These are phyloP conservation scores for Drosophila suboccidentalis DNA, from an alignment of 2,888 invertebrate species.

Conservation along the genomic window DNA sequence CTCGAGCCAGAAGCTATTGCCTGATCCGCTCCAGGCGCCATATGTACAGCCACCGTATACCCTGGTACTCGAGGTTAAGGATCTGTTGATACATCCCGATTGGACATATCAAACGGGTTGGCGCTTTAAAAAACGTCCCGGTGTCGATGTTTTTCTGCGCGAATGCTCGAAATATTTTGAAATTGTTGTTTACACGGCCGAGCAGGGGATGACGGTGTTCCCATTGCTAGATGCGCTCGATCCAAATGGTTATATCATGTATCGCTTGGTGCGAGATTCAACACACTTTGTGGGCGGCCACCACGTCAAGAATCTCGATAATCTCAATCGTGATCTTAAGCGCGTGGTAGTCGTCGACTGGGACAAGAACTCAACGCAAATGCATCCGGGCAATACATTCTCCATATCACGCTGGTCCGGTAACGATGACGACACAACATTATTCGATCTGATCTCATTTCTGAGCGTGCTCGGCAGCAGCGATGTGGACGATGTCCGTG, in stretches of 20 bases:
- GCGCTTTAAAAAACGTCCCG: constrained; percentile 99
- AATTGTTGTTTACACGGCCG: constrained; percentile 98
- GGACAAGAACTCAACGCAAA: constrained; percentile 93
- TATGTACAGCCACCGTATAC: constrained; percentile 98
- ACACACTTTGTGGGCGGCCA: constrained; percentile 97
- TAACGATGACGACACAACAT: constrained; percentile 94
- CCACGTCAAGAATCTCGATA: constrained; percentile 96
- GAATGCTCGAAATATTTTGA: constrained; percentile 96
- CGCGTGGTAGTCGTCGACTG: constrained; percentile 98
- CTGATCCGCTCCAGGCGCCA: constrained; percentile 95
- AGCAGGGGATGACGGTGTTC: constrained; percentile 97
- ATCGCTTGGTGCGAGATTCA: constrained; percentile 96
- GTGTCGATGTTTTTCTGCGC: constrained; percentile 96
- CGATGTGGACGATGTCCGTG: constrained; percentile 96
- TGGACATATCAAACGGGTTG: constrained; percentile 99
- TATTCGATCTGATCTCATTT: constrained; percentile 96
- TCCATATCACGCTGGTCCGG: constrained; percentile 96
- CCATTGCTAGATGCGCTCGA: constrained; percentile 97
- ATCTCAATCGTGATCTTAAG: constrained; percentile 93
- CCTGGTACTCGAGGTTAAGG: constrained; percentile 97
- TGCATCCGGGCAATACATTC: constrained; percentile 95
- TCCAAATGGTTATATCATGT: constrained; percentile 95
- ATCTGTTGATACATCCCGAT: constrained; percentile 98
- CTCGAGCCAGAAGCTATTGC: constrained; percentile 95
- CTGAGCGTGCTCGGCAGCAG: constrained; percentile 95